These are phyloP conservation scores for Zaprionus obscuricornis DNA, from an alignment of 2,888 invertebrate genomes.

Conservation along the genomic window DNA sequence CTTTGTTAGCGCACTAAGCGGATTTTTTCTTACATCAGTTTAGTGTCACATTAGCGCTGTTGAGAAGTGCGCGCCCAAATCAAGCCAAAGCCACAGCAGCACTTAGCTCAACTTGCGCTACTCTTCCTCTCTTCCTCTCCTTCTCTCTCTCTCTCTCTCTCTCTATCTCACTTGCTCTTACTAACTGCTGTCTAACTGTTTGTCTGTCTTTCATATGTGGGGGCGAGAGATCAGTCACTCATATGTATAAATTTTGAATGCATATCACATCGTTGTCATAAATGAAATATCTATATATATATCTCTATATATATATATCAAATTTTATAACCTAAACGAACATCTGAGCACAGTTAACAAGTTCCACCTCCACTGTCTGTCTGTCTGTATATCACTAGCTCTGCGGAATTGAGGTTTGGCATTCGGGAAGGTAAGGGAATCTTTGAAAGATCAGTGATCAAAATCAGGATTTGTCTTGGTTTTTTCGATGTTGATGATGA, in stretches of 20 bases:
- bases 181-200: too few species aligned
- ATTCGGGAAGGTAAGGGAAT: too few species aligned
- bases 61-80: slow-evolving; percentile 50
- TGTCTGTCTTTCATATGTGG: slow-evolving; percentile 7
- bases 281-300: too few species aligned
- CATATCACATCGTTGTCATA: not conserved
- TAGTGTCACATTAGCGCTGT: slow-evolving; percentile 74
- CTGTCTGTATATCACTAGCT: too few species aligned
- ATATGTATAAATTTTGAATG: not conserved
- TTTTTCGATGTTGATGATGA: too few species aligned
- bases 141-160: slow-evolving; percentile 7
- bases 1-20: slow-evolving; percentile 68
- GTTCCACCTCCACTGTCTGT: too few species aligned
- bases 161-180: not conserved
- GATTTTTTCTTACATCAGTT: slow-evolving; percentile 76
- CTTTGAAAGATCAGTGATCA: too few species aligned
- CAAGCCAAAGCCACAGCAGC: slow-evolving; percentile 12
- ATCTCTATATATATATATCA: too few species aligned
- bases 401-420: too few species aligned
- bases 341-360: too few species aligned
- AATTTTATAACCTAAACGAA: too few species aligned
- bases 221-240: slow-evolving; percentile 38
- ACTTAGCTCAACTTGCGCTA: slow-evolving; percentile 30
- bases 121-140: too few species aligned
- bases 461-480: slow-evolving; percentile 20